phyloP scores from a whole-genome alignment of 2,797 vertebrate genomes.

The Sebastes hopkinsi region DNA sequence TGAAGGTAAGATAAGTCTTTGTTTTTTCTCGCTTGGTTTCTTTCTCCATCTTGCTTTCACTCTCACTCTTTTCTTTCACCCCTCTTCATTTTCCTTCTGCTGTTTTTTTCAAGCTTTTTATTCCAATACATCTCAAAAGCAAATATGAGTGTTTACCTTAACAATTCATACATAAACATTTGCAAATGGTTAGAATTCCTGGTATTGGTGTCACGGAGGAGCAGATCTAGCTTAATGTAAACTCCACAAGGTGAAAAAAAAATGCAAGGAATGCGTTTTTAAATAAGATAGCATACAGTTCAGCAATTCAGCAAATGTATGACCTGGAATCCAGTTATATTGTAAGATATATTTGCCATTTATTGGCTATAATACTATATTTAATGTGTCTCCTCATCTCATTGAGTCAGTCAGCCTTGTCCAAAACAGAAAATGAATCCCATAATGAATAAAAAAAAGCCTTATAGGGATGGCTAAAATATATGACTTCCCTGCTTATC shows the following conservation, averaged over 20 bases:
- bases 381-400: not conserved
- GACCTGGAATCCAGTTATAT: constrained; percentile 2
- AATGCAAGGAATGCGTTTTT: constrained; percentile 36
- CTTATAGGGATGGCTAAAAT: not conserved
- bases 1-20: constrained; percentile 85
- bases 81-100: constrained; percentile 1
- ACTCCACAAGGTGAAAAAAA: constrained; percentile 25
- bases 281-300: constrained; percentile 14
- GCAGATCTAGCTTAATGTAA: constrained; percentile 40
- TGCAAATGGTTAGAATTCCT: constrained; percentile 42
- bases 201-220: constrained; percentile 43
- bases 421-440: not conserved
- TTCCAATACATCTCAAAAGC: constrained; percentile 39
- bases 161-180: constrained; percentile 65
- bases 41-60: constrained; percentile 16
- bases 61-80: not conserved
- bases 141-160: constrained; percentile 48
- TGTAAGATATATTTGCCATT: not conserved
- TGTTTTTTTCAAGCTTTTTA: constrained; percentile 22
- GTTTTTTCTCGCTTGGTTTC: constrained; percentile 5
- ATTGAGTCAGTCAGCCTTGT: not conserved
- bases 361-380: constrained; percentile 5
- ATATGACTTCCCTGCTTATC: not conserved
- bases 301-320: constrained; percentile 29
- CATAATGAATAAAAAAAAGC: not conserved